Base-by-base conservation (phyloP, 2,113 vertebrate genomes). In the Rhynchomys soricoides region DNA sequence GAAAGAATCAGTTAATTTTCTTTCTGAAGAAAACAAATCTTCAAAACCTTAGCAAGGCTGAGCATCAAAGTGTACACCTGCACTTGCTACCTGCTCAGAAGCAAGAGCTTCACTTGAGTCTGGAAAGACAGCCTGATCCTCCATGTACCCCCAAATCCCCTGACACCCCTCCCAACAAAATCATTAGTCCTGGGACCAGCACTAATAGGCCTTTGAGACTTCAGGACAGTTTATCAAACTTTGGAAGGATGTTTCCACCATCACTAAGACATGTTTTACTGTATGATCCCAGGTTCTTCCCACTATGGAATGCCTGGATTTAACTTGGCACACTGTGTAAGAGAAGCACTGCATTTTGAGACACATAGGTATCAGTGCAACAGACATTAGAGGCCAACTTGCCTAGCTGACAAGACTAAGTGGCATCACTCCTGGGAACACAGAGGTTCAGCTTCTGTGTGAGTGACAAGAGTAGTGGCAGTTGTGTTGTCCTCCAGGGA, bases 401-500 rank as follows among this genome's bases (percentile, higher is more conserved):
- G 9, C 96, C 81, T 97, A 99, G 99, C 99, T 99, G 96, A 99
- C 99, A 70, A 99, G 99, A 98, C 99, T 99, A 91, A 99, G 99
- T 1, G 99, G 99, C 99, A 99, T 99, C 95, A 99, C 99, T 21
- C 99, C 99, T 0, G 99, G 99, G 21, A 99, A 99, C 97, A 99
- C 99, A 99, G 99, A 5, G 99, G 99, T 66, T 99, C 99, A 0
- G 99, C 99, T 98, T 99, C 99, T 0, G 99, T 99, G 96, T 99
- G 99, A 0, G 99, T 99, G 88, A 99, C 99, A 0, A 99, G 99
- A 1, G 99, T 99, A 71, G 99, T 99, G 68, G 99, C 99, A 0
- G 99, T 99, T 90, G 99, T 99, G 52, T 99, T 99, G 95, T 99
- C 99, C 96, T 99, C 99, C 95, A 99, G 98, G 0, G 99, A 99